A percentile compares a stretch with the other conserved stretches of the same genome.
These are phyloP conservation scores for Acropora yongei DNA, from an alignment of 64 coral and sea anemone genomes.

Conservation along the genomic window DNA sequence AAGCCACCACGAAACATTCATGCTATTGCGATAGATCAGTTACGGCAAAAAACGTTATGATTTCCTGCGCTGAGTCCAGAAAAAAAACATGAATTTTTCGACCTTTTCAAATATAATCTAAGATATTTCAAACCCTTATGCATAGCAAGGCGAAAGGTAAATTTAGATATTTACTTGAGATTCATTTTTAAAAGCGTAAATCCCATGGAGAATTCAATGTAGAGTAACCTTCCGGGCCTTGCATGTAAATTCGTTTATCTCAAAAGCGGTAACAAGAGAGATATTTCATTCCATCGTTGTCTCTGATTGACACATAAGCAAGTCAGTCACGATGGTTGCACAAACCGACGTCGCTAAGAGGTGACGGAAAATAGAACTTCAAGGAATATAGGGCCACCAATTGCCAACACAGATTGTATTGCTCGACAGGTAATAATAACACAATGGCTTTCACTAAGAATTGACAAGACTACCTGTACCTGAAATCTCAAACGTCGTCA, in stretches of 20 bases:
- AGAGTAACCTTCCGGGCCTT: not conserved
- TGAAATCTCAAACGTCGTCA: not conserved
- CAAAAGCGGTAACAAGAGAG: not conserved
- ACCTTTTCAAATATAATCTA: too few species aligned
- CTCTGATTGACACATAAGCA: slow-evolving; percentile 47
- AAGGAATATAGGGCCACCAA: slow-evolving; percentile 15
- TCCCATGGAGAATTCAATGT: not conserved
- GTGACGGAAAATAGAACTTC: not conserved
- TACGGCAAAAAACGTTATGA: not conserved
- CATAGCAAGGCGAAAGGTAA: too few species aligned
- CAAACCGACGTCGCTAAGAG: slow-evolving; percentile 1
- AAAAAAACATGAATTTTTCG: not conserved
- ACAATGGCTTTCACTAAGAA: not conserved
- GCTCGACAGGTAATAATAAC: not conserved
- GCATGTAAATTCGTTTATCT: not conserved
- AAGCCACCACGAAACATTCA: not conserved
- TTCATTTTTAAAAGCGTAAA: not conserved
- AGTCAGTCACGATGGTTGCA: not conserved
- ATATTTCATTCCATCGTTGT: not conserved
- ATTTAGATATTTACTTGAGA: too few species aligned
- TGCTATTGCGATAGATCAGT: not conserved
- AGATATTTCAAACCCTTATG: too few species aligned
- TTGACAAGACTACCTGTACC: not conserved
- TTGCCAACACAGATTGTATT: not conserved
- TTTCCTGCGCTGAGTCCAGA: not conserved